Percentiles rank a stretch among this genome's conserved stretches.
phyloP scores from a whole-genome alignment of 1,140 invertebrate species.

The Spodoptera frugiperda region DNA sequence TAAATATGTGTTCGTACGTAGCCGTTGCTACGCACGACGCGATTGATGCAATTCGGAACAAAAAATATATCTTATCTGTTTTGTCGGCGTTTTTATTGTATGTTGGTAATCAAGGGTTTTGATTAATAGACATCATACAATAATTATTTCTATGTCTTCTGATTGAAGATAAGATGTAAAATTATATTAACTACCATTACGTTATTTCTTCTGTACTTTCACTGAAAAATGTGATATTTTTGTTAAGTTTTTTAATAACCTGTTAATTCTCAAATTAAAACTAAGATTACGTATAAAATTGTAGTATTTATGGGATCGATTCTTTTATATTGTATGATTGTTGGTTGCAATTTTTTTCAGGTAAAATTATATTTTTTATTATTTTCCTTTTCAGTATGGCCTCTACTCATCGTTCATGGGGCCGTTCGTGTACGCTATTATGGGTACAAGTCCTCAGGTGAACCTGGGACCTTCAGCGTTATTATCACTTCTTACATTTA shows the following conservation, averaged over 20 bases:
- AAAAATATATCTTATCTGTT: background rate
- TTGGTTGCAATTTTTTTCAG: background rate
- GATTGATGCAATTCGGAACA: background rate
- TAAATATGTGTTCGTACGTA: background rate
- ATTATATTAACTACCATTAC: too few species aligned
- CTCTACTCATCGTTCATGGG: conserved; percentile 94
- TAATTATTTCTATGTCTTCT: too few species aligned
- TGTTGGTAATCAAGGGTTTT: background rate
- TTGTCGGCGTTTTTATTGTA: background rate
- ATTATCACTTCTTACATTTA: conserved; percentile 90
- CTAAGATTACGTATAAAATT: too few species aligned
- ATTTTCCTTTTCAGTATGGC: conserved; percentile 89
- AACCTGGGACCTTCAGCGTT: conserved; percentile 94
- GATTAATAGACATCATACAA: background rate
- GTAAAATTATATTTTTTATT: background rate
- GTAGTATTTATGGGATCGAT: too few species aligned
- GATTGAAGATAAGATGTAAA: too few species aligned
- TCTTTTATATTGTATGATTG: background rate
- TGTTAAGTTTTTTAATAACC: too few species aligned
- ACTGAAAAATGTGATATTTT: too few species aligned
- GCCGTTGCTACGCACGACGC: too few species aligned
- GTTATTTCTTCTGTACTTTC: too few species aligned
- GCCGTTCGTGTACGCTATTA: conserved; percentile 92
- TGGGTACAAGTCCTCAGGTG: conserved; percentile 94
- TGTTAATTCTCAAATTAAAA: too few species aligned